These are phyloP conservation scores for Ptyas mucosa DNA, from an alignment of 2,113 vertebrate genomes.

Conservation along the genomic window DNA sequence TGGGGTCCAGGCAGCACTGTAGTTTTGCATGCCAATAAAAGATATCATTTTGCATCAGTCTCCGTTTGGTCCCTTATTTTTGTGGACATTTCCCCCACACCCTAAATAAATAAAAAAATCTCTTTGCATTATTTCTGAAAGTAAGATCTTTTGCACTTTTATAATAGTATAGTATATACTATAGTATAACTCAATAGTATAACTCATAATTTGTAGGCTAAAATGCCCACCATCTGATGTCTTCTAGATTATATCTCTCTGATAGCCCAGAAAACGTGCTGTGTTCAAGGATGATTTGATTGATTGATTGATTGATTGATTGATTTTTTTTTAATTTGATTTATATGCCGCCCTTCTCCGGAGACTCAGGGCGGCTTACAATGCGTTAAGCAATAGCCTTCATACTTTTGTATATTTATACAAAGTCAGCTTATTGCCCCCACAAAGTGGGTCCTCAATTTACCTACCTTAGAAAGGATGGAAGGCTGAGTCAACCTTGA, in stretches of 20 bases:
- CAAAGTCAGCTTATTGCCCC: no score
- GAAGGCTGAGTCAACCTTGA: no score
- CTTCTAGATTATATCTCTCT: not conserved
- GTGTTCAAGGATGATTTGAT: not conserved
- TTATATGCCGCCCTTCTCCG: no score
- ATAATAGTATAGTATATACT: no score
- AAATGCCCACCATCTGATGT: not conserved
- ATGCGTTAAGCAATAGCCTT: no score
- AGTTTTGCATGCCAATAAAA: not conserved
- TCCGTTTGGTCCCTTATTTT: not conserved
- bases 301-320: not conserved
- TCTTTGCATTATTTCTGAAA: not conserved
- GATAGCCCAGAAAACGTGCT: not conserved
- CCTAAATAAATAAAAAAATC: not conserved
- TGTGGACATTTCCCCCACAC: not conserved
- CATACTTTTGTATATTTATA: no score
- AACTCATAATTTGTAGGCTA: not conserved
- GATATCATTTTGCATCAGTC: not conserved
- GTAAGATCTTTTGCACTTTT: not conserved
- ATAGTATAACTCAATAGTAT: no score
- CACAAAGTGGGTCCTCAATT: no score
- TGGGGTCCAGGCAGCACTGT: not conserved
- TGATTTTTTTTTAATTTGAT: no score
- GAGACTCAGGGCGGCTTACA: no score
- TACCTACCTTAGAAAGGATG: no score